Percentiles rank a stretch among this genome's conserved stretches.
phyloP scores from a whole-genome alignment of 2,888 invertebrate genomes.

The Platerodrilus igneus region DNA sequence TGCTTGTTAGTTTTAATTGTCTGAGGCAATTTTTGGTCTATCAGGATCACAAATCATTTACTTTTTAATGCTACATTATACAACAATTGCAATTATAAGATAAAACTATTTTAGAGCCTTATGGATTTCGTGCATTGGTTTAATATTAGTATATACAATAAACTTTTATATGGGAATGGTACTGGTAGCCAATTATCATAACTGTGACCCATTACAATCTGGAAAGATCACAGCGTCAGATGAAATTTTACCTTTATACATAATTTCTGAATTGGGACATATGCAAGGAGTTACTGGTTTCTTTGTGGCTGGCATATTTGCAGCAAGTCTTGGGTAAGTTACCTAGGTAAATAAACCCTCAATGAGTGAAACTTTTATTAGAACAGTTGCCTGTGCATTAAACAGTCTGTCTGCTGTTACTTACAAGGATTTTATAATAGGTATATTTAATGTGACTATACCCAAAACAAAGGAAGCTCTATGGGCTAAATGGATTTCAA shows the following conservation, averaged over 20 bases:
- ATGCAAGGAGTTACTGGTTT: slow-evolving; percentile 81
- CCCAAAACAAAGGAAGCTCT: slow-evolving; percentile 72
- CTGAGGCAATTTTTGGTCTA: no score
- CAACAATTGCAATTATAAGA: no score
- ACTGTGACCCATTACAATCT: slow-evolving; percentile 79
- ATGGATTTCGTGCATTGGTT: slow-evolving; percentile 69
- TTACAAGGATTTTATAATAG: slow-evolving; percentile 79
- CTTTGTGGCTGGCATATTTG: slow-evolving; percentile 93
- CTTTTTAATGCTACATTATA: no score
- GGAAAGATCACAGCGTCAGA: slow-evolving; percentile 67
- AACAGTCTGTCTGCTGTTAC: slow-evolving; percentile 90
- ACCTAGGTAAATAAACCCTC: no score
- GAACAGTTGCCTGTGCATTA: slow-evolving; percentile 92
- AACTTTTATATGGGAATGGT: slow-evolving; percentile 86
- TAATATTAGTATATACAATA: slow-evolving; percentile 76
- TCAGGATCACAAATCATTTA: no score
- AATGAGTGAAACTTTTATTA: slow-evolving; percentile 46
- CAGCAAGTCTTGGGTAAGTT: slow-evolving; percentile 85
- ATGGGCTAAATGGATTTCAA: slow-evolving; percentile 65
- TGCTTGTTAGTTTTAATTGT: no score
- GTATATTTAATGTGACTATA: slow-evolving; percentile 65
- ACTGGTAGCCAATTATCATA: slow-evolving; percentile 73
- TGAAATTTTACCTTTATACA: slow-evolving; percentile 84
- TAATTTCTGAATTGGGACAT: slow-evolving; percentile 75
- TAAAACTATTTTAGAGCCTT: slow-evolving; percentile 65